Evolutionary conservation across 2,113 vertebrate genomes (phyloP).

Genomic region (Notarius lentiginosus): DNA sequence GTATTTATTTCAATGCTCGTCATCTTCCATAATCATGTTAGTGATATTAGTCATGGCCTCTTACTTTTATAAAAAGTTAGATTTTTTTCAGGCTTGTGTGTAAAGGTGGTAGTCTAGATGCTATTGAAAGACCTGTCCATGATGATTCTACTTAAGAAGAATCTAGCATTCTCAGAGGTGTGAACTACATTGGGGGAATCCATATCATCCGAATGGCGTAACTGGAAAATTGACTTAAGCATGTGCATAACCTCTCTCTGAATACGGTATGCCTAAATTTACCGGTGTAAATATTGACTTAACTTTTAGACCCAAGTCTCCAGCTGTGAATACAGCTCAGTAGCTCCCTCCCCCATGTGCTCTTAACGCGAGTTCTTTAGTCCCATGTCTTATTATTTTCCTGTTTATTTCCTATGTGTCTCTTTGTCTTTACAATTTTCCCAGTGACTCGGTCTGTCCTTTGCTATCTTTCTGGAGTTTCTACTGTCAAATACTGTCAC

Average conservation of each 20-base stretch:
- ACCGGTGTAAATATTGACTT: background rate
- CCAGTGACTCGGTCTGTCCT: conserved; percentile 10
- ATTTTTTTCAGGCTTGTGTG: too few species aligned
- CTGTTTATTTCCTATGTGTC: background rate
- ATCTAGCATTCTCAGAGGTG: background rate
- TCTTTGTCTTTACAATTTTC: conserved; percentile 14
- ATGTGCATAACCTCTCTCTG: background rate
- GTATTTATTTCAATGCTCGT: background rate
- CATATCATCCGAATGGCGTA: background rate
- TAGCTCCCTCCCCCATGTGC: background rate
- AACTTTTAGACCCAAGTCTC: background rate
- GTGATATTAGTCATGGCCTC: background rate
- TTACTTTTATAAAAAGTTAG: background rate
- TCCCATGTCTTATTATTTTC: background rate
- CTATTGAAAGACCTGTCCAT: background rate
- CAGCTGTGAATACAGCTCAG: background rate
- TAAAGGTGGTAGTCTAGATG: background rate
- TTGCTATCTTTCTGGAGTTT: background rate
- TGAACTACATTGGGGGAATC: background rate
- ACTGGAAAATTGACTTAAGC: background rate
- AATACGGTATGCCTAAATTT: background rate
- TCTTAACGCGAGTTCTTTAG: background rate
- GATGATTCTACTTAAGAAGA: background rate
- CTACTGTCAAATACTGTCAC: background rate
- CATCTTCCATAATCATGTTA: background rate